A percentile compares a stretch with the other conserved stretches of the same genome.
Conservation (phyloP, 2,888 invertebrate species). For the Phaedon cochleariae region DNA sequence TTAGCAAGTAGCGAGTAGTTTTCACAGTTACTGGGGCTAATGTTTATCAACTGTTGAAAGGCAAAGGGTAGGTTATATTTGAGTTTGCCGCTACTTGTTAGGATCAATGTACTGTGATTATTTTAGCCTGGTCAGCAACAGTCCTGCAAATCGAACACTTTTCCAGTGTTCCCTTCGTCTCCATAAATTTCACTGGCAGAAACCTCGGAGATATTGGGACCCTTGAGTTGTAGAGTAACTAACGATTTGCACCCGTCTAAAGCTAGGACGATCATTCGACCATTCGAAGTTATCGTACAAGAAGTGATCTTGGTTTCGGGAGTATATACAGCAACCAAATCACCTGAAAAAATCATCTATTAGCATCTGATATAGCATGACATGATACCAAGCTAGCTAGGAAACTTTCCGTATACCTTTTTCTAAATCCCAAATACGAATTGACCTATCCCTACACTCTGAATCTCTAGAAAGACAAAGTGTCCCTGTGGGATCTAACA, state of each 20-base stretch:
- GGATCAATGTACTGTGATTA: neutral
- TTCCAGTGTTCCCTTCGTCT: conserved; percentile 67
- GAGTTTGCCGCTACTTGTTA: neutral
- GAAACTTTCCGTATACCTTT: conserved; percentile 74
- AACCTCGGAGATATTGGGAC: conserved; percentile 51
- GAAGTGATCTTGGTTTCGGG: conserved; percentile 78
- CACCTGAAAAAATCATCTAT: conserved; percentile 74
- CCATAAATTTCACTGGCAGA: conserved; percentile 61
- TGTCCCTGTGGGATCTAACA: conserved; percentile 77
- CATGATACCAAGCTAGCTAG: no score
- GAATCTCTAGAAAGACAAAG: conserved; percentile 80
- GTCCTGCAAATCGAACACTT: conserved; percentile 67
- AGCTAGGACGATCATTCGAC: conserved; percentile 74
- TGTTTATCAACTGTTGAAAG: neutral
- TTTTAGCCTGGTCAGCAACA: conserved; percentile 54
- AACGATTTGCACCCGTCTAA: conserved; percentile 73
- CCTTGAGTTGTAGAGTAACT: conserved; percentile 70
- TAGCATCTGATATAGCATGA: no score
- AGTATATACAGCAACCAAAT: conserved; percentile 80
- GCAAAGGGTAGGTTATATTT: neutral
- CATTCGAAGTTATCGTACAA: conserved; percentile 80
- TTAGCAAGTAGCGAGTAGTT: neutral
- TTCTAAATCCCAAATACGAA: conserved; percentile 83
- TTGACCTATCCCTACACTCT: conserved; percentile 75
- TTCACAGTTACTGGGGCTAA: no score